Base-by-base conservation (phyloP, 2,888 invertebrate genomes). In the Cartodere bifasciata region DNA sequence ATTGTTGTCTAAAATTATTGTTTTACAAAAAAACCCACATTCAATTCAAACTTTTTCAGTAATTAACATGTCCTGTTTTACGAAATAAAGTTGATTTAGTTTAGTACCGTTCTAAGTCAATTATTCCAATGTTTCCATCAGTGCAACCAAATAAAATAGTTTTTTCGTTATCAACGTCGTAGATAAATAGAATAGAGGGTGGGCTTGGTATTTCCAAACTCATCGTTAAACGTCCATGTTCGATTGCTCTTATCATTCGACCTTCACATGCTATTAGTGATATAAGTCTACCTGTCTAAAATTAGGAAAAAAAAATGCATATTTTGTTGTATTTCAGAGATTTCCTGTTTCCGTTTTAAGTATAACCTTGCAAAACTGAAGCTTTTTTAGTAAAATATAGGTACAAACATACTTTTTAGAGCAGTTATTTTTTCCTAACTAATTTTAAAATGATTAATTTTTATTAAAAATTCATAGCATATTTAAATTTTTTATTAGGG, bases 111-210 rank as follows among this genome's bases (percentile, higher is more conserved):
- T 68, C 65, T 22, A 66, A 61, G 42, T 58, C 70, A 42, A 84
- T 77, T 7, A 91, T 69, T 42, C 92, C 87, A 29, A 95, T 68
- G 20, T 75, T 72, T 6, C 95, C 95, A 62, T 94, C 91, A 41
- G 83, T 77, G 23, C 90, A 75, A 3, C 91, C 94, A 42, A 92
- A 75, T 29, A 91, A 67, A 37, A 90, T 76, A 40, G 71, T 67
- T 35, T 79, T 66, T 13, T 76, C 78, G 40, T 75, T 72, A 33
- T 75, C 73, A 37, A 80, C 64, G 47, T 79, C 75, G 37, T 72
- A 75, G 39, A 75, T 71, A 48, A 79, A 74, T 26, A 85, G 53
- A 16, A 72, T 67, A 2, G 74, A 72, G 4, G 65, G 65, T 1
- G 64, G 55, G 39, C 60, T 62, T 14, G 62, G 63, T 4, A 64